Evolutionary conservation across 1,140 invertebrate species (phyloP).

Genomic region (Chrysopa pallens): DNA sequence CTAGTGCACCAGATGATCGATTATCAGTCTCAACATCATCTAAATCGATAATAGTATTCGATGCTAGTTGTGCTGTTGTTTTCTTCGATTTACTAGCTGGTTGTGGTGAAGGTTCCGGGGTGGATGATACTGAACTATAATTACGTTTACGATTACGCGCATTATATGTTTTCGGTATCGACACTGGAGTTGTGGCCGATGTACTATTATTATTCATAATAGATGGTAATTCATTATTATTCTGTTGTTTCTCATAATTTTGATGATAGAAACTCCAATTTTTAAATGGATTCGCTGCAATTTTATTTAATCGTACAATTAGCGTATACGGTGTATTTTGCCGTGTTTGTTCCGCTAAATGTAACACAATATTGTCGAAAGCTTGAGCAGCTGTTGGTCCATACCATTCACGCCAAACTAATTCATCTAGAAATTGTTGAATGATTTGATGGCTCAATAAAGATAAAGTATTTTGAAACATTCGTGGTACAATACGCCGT

Average conservation of each 20-base stretch:
- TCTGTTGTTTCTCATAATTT: slow-evolving; percentile 13
- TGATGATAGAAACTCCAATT: slow-evolving; percentile 41
- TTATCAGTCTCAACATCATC: not conserved
- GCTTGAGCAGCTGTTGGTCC: slow-evolving; percentile 53
- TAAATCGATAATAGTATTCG: slow-evolving; percentile 1
- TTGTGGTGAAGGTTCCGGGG: slow-evolving; percentile 5
- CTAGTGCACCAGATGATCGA: slow-evolving; percentile 21
- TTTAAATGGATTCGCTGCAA: slow-evolving; percentile 60
- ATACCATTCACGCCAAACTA: slow-evolving; percentile 48
- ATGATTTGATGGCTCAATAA: slow-evolving; percentile 66
- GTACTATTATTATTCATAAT: not conserved
- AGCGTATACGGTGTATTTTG: slow-evolving; percentile 30
- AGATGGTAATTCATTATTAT: slow-evolving; percentile 3
- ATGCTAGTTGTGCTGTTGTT: not conserved
- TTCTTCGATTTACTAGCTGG: slow-evolving; percentile 5
- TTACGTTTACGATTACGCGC: slow-evolving; percentile 10
- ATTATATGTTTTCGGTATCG: slow-evolving; percentile 1
- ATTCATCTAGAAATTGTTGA: slow-evolving; percentile 75
- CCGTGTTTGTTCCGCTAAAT: slow-evolving; percentile 61
- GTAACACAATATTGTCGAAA: slow-evolving; percentile 62
- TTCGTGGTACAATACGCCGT: slow-evolving; percentile 63
- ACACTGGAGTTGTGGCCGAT: not conserved
- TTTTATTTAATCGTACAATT: slow-evolving; percentile 27
- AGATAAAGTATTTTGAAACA: slow-evolving; percentile 78
- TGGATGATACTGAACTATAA: slow-evolving; percentile 7